Base-by-base conservation (phyloP, 2,797 vertebrate genomes). In the Enteromius paludinosus region DNA sequence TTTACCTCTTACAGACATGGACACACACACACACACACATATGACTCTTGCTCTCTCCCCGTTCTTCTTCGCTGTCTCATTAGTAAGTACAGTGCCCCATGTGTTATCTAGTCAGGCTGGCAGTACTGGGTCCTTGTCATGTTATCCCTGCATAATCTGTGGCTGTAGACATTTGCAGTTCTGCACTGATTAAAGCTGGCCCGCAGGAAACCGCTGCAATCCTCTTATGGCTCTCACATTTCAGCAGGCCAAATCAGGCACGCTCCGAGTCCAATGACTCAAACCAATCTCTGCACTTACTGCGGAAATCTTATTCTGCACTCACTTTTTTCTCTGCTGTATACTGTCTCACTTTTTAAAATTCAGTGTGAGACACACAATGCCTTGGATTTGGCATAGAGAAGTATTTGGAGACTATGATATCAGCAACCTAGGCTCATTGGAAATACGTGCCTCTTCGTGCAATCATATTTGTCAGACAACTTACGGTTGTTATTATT, bases 131-230 rank as follows among this genome's bases (percentile, higher is more conserved):
- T 61, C 72, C 77, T 79, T 80, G 71, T 77, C 81, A 74, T 86
- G 83, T 83, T 88, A 86, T 85, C 83, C 73, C 62, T 18, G 45
- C 79, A 83, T 81, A 79, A 86, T 86, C 81, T 82, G 73, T 71
- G 73, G 72, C 61, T 52, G 79, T 75, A 85, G 83, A 83, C 78
- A 85, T 86, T 86, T 88, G 83, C 81, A 83, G 54, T 81, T 76
- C 74, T 41, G 78, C 62, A 78, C 81, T 83, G 78, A 88, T 83
- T 83, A 83, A 86, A 82, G 52, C 62, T 79, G 62, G 75, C 78
- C 81, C 62, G 78, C 64, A 83, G 85, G 83, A 86, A 78, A 81
- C 78, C 25, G 10, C 49, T 81, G 77, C 81, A 87, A 87, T 85
- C 75, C 78, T 86, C 75, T 84, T 83, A 83, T 7, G 20, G 69